A percentile compares a stretch with the other conserved stretches of the same genome.
Evolutionary conservation across 2,888 invertebrate species (phyloP).

Genomic region (Campoplex capitator): DNA sequence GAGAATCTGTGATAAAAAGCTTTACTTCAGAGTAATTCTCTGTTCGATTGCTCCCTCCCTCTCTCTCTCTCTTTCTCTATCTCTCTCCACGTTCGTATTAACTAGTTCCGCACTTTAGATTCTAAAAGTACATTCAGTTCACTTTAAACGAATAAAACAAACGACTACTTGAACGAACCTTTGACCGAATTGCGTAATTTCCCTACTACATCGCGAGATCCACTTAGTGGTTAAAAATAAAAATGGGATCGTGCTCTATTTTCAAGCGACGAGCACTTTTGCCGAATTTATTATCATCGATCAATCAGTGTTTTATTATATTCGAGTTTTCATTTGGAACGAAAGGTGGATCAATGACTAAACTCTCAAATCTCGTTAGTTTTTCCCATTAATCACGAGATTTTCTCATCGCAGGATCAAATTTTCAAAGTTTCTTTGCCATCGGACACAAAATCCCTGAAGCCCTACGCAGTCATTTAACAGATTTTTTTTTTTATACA

Average conservation of each 20-base stretch:
- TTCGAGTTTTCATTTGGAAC: too few relatives aligned
- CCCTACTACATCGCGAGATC: background rate
- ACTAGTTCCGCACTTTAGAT: background rate
- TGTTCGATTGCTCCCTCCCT: background rate
- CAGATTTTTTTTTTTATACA: constrained; percentile 13
- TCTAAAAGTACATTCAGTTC: background rate
- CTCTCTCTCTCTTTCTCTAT: too few relatives aligned
- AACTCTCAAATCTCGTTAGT: too few relatives aligned
- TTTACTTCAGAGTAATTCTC: background rate
- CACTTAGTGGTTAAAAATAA: background rate
- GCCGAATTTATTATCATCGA: background rate
- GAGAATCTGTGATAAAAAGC: constrained; percentile 10
- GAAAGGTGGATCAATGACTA: too few relatives aligned
- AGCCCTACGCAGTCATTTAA: background rate
- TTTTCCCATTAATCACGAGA: background rate
- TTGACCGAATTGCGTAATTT: background rate
- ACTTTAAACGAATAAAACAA: background rate
- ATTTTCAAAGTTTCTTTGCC: background rate
- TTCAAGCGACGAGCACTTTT: background rate
- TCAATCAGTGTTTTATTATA: too few relatives aligned
- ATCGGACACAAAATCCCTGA: background rate
- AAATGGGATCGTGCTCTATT: background rate
- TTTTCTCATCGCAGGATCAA: background rate
- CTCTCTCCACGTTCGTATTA: background rate
- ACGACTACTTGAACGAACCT: background rate